Base-by-base conservation (phyloP, 2,797 vertebrate species). In the Lophius americanus region DNA sequence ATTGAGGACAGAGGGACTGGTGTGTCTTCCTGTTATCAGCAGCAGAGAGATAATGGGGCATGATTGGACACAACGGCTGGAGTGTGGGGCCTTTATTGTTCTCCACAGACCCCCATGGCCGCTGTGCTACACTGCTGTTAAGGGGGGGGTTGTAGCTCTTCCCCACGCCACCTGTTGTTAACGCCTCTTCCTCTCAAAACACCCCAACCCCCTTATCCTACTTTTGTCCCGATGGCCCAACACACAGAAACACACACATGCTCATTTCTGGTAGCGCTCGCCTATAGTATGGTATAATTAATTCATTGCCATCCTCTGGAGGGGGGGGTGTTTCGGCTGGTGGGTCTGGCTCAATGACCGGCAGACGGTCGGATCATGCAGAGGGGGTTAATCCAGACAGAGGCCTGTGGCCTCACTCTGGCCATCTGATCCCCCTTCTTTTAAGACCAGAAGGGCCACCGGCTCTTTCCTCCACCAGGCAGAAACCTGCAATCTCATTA, bases 141-240 rank as follows among this genome's bases (percentile, higher is more conserved):
- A 83, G 64, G 9, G 56, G 74, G 72, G 13, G 76, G 73, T 54
- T 84, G 77, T 78, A 76, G 68, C 75, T 88, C 87, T 81, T 91
- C 88, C 89, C 88, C 72, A 52, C 78, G 89, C 91, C 93, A 94
- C 92, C 92, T 94, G 93, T 94, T 94, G 91, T 92, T 76, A 84
- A 78, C 61, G 68, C 68, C 82, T 58, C 70, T 49, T 60, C 60
- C 23, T 46, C 36, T 6, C 32, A 1, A 46, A 58, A 13, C 49
- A 52, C 63, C 63, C 55, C 48, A 51, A 10, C 62, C 49, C 51
- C 50, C 72, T 60, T 49, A 58, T 79, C 80, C 77, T 64, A 78
- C 78, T 73, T 81, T 85, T 88, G 85, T 87, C 72, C 65, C 51
- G 9, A 39, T 73, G 74, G 88, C 79, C 76, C 72, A 83, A 60